Evolutionary conservation across 2,113 vertebrate genomes (phyloP), one percentile per base, ranked within the genome.

Genomic region (Ivindomyrus marchei): DNA sequence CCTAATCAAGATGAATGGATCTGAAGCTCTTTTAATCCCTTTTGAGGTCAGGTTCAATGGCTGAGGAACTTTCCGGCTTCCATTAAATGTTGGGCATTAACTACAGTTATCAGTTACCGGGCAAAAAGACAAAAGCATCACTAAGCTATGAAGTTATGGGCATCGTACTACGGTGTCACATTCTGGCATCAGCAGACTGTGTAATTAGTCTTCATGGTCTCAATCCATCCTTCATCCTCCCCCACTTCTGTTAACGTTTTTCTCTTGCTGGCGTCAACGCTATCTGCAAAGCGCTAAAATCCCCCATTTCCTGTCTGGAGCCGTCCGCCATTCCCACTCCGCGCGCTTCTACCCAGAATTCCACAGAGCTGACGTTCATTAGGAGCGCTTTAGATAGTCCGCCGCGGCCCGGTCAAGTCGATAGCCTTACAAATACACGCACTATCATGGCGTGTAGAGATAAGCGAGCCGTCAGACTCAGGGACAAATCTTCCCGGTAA

Each of bases 391-490:
- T 36, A 77, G 70, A 85, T 24, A 46, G 83, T 36, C 21, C 39
- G 83, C 11, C 7, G 19, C 6, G 24, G 42, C 24, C 3, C 0
- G n/a, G 84, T n/a, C 80, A 85, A 90, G 89, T 49, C 89, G 62
- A 90, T 85, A 85, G 7, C 89, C 85, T n/a, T 50, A 47, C 56
- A 74, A 36, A 87, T 42, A 87, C 56, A 58, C 85, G 74, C 53
- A 87, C 85, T 31, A 74, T 74, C 85, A 50, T 17, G 45, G n/a
- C 27, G 13, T 36, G 66, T 47, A 53, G 84, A 87, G 89, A 90
- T 87, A 87, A 90, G 84, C 39, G 10, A 85, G 46, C 62, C 36
- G 47, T 74, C 58, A 15, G 80, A n/a, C 3, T 31, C 89, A 21
- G 7, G 66, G 27, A 7, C 84, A n/a, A 66, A 56, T 86, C 45